phyloP scores from a whole-genome alignment of 2,113 vertebrate species.

The Campylorhamphus procurvoides region DNA sequence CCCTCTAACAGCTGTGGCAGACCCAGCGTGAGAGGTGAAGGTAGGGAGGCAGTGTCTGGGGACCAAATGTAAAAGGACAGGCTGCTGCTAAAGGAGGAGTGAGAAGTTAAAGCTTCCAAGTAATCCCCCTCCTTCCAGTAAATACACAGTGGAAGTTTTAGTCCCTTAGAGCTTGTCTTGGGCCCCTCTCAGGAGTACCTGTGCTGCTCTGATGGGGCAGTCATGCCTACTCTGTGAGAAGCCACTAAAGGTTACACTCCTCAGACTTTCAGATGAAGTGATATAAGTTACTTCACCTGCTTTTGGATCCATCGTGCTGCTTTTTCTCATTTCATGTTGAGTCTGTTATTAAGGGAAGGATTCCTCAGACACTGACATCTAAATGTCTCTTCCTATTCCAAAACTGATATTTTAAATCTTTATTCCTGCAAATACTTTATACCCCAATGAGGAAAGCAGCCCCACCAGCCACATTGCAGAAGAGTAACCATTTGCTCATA shows the following conservation, averaged over 20 bases:
- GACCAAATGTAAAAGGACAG: background rate
- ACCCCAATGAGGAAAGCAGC: background rate
- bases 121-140: background rate
- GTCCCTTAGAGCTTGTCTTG: background rate
- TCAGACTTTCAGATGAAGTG: background rate
- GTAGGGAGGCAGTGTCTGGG: background rate
- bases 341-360: background rate
- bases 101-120: background rate
- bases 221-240: background rate
- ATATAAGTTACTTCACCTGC: background rate
- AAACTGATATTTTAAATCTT: background rate
- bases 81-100: background rate
- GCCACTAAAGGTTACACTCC: background rate
- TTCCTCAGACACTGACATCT: background rate
- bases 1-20: background rate
- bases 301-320: background rate
- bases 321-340: background rate
- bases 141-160: background rate
- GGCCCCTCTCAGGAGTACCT: background rate
- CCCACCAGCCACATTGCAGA: background rate
- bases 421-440: fast-evolving
- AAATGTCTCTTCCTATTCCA: background rate
- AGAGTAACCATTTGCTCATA: background rate
- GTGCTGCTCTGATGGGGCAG: background rate
- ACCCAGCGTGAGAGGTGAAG: background rate